Percentiles rank a stretch among this genome's conserved stretches.
phyloP scores from a whole-genome alignment of 2,797 vertebrate genomes.

The Hippocampus kuda region DNA sequence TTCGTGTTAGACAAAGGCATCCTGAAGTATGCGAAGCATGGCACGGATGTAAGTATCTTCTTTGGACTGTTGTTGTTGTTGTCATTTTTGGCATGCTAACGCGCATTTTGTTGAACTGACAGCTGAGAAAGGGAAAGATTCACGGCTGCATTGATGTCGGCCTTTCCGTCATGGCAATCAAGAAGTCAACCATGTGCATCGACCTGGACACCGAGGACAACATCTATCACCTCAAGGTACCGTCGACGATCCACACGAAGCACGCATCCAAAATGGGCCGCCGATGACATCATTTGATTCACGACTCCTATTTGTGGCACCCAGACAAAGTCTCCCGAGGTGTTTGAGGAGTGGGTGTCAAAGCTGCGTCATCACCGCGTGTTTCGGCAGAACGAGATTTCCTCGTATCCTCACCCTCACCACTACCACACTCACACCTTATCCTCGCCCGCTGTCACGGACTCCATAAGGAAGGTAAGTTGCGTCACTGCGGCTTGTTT shows the following conservation, averaged over 20 bases:
- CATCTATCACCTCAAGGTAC: conserved; percentile 95
- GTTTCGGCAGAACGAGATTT: conserved; percentile 94
- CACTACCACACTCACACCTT: conserved; percentile 71
- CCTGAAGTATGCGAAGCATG: conserved; percentile 87
- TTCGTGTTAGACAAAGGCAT: conserved; percentile 91
- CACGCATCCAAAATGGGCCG: neutral
- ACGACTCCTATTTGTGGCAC: conserved; percentile 10
- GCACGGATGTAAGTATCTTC: conserved; percentile 75
- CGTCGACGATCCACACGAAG: neutral
- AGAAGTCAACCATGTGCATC: conserved; percentile 90
- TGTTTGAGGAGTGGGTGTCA: conserved; percentile 92
- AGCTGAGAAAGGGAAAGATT: conserved; percentile 87
- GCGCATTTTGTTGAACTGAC: conserved; percentile 11
- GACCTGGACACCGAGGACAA: conserved; percentile 91
- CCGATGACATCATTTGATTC: neutral
- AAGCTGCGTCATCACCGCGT: conserved; percentile 86
- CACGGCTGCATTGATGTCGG: conserved; percentile 93
- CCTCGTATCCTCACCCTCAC: conserved; percentile 79
- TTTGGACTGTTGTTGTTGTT: neutral
- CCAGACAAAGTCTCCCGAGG: conserved; percentile 82
- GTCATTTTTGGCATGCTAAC: neutral
- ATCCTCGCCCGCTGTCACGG: conserved; percentile 54
- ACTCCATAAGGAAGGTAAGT: conserved; percentile 71
- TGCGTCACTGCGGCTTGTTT: neutral
- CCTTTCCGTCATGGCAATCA: conserved; percentile 94